Evolutionary conservation across 2,113 vertebrate species (phyloP), one percentile per base, ranked within the genome.

Genomic region (Numenius arquata): DNA sequence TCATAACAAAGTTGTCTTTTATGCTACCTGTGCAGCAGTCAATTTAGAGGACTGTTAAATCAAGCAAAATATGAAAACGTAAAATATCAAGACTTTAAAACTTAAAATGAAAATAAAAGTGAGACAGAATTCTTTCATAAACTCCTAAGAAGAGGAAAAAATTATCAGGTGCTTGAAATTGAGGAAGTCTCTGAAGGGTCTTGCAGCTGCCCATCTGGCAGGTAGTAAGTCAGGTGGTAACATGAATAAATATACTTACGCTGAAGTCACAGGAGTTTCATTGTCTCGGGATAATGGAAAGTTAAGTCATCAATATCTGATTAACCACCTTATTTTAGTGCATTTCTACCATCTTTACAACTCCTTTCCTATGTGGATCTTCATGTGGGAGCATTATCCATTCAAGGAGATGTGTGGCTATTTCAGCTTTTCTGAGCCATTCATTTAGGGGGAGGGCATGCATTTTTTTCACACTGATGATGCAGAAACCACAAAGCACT

Each of bases 1-100:
- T 97, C 73, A 88, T 92, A 97, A 96, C 83, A 93, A 97, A 95
- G 56, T 77, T 40, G 22, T 41, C 12, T 92, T 95, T 89, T 67
- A 11, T 21, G 43, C 38, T 25, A 18, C 53, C 34, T 72, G 34
- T 72, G 38, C 45, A 67, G 17, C 59, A 92, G 79, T 68, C 74
- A 83, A 43, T 96, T 96, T 93, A 97, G 47, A 91, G 47, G 41
- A 93, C 43, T 5, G 2, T 59, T 97, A 88, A 90, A 85, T 93
- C 88, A 96, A 81, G 68, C 8, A 84, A 92, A 89, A 90, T 76
- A 94, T 84, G 81, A 73, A 82, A 95, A 82, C 8, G 68, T 78
- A 89, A 85, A 96, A 93, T 52, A 81, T 72, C 55, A 83, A 56
- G 68, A 68, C 32, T 73, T 80, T 38, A 90, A 87, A 83, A 80